Evolutionary conservation across 1,140 invertebrate species (phyloP), one percentile per base, ranked within the genome.

Genomic region (Dendrolimus kikuchii): DNA sequence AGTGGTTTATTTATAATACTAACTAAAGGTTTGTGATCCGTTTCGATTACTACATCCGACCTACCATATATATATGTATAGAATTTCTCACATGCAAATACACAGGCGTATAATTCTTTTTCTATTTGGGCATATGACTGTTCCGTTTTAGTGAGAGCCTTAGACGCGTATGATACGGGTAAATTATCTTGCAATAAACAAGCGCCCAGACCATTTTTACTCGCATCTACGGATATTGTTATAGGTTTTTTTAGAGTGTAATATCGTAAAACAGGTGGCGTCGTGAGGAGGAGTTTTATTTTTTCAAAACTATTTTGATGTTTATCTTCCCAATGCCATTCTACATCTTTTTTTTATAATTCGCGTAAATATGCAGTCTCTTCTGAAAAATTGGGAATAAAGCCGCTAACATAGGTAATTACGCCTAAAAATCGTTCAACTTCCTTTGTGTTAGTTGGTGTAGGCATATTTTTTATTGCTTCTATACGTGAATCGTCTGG

Each of bases 51-150:
- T 7, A 60, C 10, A 40, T 61, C 49, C 38, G 9, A 37, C 6
- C 53, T 6, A 7, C 51, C 59, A 45, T 57, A 61, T n/a, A 61
- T 57, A 51, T 61, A 61, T 0, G 47, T 48, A 53, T 61, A 57
- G n/a, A 53, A 61, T 44, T 43, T 50, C 44, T 61, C 54, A 10
- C 59, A 57, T 3, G 60, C 53, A 41, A 41, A 62, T 7, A 57
- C 53, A 39, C 51, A 57, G 4, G 60, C 60, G 5, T 52, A 62
- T 6, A 58, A 36, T 41, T 62, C 60, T 53, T 62, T 62, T 51
- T 57, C 52, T 10, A 62, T 62, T 49, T 62, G 60, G 6, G 60
- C 60, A 36, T 58, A 62, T 39, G 36, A 38, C 51, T 62, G 55
- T 40, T 62, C 55, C 7, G 60, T 46, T 42, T 58, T 55, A 9